Conservation (phyloP, 2,113 vertebrate species). For the Forbesichthys papilliferus region DNA sequence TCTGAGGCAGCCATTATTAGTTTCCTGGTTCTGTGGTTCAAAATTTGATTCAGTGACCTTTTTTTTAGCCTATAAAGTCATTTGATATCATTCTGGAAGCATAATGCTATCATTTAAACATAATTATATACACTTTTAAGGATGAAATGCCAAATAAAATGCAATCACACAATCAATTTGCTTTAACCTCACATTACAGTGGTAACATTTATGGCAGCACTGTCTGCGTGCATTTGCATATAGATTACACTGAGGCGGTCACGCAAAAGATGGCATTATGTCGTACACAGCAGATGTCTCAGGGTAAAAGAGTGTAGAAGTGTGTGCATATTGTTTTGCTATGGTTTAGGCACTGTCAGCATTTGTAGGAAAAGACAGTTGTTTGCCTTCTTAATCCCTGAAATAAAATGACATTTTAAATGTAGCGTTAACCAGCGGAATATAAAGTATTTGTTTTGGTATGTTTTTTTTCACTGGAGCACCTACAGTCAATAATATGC, state of each 20-base stretch:
- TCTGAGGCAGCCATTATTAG: background rate
- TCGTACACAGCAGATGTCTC: background rate
- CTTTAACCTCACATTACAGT: background rate
- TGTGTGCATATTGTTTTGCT: background rate
- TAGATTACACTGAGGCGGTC: constrained; percentile 8
- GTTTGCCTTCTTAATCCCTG: background rate
- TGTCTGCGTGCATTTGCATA: constrained; percentile 10
- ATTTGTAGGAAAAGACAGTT: background rate
- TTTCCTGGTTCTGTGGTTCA: background rate
- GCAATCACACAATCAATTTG: background rate
- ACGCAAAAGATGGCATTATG: background rate
- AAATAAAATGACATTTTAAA: background rate
- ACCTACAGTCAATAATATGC: too few relatives aligned
- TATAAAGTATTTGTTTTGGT: background rate
- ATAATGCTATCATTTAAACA: background rate
- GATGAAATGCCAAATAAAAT: constrained; percentile 2
- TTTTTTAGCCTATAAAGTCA: background rate
- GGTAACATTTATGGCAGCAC: background rate
- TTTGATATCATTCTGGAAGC: constrained; percentile 4
- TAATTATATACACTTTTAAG: background rate
- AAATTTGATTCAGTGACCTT: background rate
- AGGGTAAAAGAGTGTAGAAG: background rate
- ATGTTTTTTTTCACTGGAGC: background rate
- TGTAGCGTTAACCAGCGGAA: background rate
- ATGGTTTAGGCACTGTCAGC: constrained; percentile 2